Percentiles rank a stretch among this genome's conserved stretches.
Evolutionary conservation across 2,888 invertebrate species (phyloP).

Genomic region (Megalurothrips usitatus): DNA sequence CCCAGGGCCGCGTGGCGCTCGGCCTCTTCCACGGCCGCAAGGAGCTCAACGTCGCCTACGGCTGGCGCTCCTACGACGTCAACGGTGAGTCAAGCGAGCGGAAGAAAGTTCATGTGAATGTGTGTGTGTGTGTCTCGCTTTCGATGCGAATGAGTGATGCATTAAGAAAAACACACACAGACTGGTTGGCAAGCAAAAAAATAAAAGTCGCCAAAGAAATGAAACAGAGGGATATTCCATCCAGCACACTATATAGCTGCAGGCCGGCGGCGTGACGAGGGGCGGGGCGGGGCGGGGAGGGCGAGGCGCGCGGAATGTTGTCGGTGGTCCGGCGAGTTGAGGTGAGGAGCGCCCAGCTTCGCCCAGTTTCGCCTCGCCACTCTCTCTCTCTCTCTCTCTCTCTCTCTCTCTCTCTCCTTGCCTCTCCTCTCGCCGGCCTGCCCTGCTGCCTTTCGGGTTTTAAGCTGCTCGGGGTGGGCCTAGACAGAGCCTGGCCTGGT

Average conservation of each 20-base stretch:
- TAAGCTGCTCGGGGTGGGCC: no score
- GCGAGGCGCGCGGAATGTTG: background rate
- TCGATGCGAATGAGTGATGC: no score
- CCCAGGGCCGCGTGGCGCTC: conserved; percentile 72
- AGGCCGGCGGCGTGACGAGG: background rate
- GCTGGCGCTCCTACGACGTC: conserved; percentile 69
- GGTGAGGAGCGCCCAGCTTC: background rate
- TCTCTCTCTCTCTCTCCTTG: conserved; percentile 15
- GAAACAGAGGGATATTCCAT: background rate
- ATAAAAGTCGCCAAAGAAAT: background rate
- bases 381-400: conserved; percentile 9
- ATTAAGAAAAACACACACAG: no score
- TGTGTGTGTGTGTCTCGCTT: no score
- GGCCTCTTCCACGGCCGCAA: conserved; percentile 85
- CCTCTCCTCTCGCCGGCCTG: conserved; percentile 6
- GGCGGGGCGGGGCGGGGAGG: background rate
- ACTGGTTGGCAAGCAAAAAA: background rate
- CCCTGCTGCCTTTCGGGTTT: no score
- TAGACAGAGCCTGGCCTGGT: no score
- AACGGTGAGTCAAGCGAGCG: conserved; percentile 70
- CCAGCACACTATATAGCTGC: background rate
- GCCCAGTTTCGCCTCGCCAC: background rate
- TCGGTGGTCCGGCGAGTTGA: background rate
- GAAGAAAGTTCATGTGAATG: no score
- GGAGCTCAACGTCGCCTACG: conserved; percentile 74